A percentile compares a stretch with the other conserved stretches of the same genome.
phyloP scores from a whole-genome alignment of 2,888 invertebrate genomes.

The Eupithecia tripunctaria region DNA sequence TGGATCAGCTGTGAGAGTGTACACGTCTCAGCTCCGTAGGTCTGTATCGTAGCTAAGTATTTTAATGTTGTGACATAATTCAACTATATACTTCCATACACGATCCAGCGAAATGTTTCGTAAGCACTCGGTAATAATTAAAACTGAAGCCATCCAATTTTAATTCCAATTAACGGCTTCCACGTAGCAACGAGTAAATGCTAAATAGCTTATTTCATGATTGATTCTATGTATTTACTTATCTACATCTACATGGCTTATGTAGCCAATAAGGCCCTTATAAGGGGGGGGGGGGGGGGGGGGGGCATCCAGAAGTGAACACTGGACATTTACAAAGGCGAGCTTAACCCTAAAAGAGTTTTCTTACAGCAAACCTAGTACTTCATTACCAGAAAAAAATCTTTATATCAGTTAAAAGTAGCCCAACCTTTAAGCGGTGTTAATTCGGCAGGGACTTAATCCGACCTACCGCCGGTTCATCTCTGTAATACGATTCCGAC shows the following conservation, averaged over 20 bases:
- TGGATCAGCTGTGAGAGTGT: no score
- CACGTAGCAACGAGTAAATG: not conserved
- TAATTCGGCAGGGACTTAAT: constrained; percentile 21
- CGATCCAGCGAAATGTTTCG: not conserved
- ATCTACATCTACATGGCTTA: no score
- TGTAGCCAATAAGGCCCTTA: no score
- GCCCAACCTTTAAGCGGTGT: constrained; percentile 22
- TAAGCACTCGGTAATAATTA: not conserved
- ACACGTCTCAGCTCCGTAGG: no score
- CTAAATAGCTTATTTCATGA: not conserved
- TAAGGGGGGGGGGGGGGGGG: no score
- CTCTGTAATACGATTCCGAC: constrained; percentile 14
- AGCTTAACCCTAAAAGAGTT: no score
- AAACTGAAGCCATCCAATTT: constrained; percentile 15
- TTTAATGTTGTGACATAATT: not conserved
- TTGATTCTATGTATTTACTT: no score
- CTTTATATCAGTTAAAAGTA: not conserved
- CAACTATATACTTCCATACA: not conserved
- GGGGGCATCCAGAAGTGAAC: no score
- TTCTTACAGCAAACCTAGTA: no score
- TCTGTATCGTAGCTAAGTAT: not conserved
- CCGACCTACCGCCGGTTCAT: constrained; percentile 21
- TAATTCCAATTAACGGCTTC: constrained; percentile 13
- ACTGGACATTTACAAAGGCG: no score
- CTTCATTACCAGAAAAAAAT: no score